Conservation (phyloP, 2,888 invertebrate species). For the Podotricha telesiphe region DNA sequence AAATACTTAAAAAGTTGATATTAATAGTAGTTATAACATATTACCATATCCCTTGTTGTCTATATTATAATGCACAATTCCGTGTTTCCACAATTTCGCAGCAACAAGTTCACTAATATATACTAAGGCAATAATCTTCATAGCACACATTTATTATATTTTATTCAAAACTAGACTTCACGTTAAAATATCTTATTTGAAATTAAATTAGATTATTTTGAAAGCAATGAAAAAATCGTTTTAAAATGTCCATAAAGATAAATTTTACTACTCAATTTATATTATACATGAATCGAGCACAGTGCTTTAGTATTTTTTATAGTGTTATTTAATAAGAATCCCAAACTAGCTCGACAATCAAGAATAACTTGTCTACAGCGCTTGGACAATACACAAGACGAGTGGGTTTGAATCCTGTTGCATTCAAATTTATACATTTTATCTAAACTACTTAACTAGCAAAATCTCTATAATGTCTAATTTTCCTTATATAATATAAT, state of each 20-base stretch:
- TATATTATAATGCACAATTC: constrained; percentile 66
- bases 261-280: not conserved
- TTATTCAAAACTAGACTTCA: not conserved
- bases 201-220: not conserved
- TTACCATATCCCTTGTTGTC: constrained; percentile 70
- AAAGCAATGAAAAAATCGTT: not conserved
- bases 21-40: too few relatives aligned
- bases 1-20: too few relatives aligned
- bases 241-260: not conserved
- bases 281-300: not conserved
- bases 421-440: too few relatives aligned
- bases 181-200: not conserved
- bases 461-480: too few relatives aligned
- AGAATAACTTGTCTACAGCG: too few relatives aligned
- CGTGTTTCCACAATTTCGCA: constrained; percentile 59
- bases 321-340: too few relatives aligned
- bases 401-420: too few relatives aligned
- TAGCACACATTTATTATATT: not conserved
- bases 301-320: not conserved
- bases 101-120: constrained; percentile 24
- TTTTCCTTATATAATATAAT: too few relatives aligned
- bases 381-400: too few relatives aligned
- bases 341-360: too few relatives aligned
- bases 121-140: not conserved
- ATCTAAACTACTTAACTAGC: too few relatives aligned